Evolutionary conservation across 1,140 invertebrate genomes (phyloP), one percentile per base, ranked within the genome.

Genomic region (Lutraria rhynchaena): DNA sequence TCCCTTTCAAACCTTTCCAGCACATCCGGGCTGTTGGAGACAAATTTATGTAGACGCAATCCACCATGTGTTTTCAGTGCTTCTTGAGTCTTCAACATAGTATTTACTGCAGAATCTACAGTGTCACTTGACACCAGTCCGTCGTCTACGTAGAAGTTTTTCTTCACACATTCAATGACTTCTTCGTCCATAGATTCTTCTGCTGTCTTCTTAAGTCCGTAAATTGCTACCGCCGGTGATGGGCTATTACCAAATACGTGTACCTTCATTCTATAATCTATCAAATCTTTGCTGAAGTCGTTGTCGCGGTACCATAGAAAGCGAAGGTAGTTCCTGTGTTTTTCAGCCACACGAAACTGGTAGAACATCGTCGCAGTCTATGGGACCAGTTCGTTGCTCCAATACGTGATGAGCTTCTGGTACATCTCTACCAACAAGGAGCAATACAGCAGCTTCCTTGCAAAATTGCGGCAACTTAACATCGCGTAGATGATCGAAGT

Each of bases 191-290:
- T n/a, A n/a, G n/a, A n/a, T n/a, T 29, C 31, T 15, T 13, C 46
- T 55, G 63, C 58, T 19, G 17, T 60, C 15, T 51, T 69, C 24
- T 65, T 51, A 17, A 73, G 55, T 7, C 75, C 65, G 55, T 65
- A 80, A 9, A 58, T 83, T 3, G 82, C 58, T 11, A 71, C 44
- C 5, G 69, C 69, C 3, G 69, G 69, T 0, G 82, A 83, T 69
- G 57, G 44, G 19, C 24, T 65, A 19, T 70, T 73, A 3, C 82
- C 75, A 35, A 83, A 80, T 3, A 83, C 31, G 49, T 83, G 82
- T 37, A 73, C 76, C 51, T 27, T 63, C 82, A 83, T 83, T 17
- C 82, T 19, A 37, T 83, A 83, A 49, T 78, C 69, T 13, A 69
- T 51, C 4, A 71, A 19, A 5, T 63, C 46, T 4, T 65, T 55